Conservation (phyloP, 64 coral and sea anemone genomes). For the Hydrozoanthus tunicans region DNA sequence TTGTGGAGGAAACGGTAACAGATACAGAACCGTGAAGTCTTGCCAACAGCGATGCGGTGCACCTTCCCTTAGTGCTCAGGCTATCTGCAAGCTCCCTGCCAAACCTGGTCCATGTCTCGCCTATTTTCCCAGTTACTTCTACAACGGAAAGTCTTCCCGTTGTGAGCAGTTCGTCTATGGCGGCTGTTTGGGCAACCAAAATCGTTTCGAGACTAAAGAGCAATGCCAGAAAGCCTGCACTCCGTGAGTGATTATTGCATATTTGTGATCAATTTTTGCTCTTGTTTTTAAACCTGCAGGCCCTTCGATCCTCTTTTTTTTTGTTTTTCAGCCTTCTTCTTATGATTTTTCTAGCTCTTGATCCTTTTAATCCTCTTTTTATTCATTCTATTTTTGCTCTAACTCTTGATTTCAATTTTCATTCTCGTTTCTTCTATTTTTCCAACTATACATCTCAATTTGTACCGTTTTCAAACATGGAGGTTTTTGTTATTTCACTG, state of each 20-base stretch:
- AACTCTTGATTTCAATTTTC: too few relatives aligned
- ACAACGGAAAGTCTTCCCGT: background rate
- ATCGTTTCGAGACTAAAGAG: background rate
- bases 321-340: too few relatives aligned
- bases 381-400: too few relatives aligned
- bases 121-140: background rate
- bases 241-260: background rate
- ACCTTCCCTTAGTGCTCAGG: background rate
- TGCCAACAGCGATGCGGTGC: background rate
- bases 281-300: too few relatives aligned
- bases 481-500: too few relatives aligned
- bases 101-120: background rate
- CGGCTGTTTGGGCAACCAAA: background rate
- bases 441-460: too few relatives aligned
- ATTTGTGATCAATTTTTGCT: too few relatives aligned
- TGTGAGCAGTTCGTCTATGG: constrained; percentile 6
- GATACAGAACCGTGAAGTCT: background rate
- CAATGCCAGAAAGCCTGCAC: constrained; percentile 9
- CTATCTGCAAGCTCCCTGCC: background rate
- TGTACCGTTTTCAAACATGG: too few relatives aligned
- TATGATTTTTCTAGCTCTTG: too few relatives aligned
- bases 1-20: constrained; percentile 13
- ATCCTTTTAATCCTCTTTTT: too few relatives aligned
- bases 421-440: too few relatives aligned
- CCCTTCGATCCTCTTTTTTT: too few relatives aligned